phyloP scores from a whole-genome alignment of 2,113 vertebrate species.

The Chlorocebus sabaeus region DNA sequence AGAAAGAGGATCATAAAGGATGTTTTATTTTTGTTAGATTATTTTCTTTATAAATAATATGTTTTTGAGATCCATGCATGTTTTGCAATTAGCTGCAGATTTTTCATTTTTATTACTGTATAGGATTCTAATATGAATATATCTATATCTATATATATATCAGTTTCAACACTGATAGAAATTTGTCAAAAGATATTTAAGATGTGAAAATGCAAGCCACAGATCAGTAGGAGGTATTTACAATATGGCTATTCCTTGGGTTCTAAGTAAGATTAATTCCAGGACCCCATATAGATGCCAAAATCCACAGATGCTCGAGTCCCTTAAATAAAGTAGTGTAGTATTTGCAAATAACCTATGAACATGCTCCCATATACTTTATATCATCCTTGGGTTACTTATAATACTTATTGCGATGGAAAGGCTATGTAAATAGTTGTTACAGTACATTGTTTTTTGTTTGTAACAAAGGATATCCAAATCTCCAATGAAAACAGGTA shows the following conservation, averaged over 20 bases:
- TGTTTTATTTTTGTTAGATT: neutral
- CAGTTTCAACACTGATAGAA: neutral
- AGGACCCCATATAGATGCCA: no score
- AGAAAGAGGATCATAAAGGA: neutral
- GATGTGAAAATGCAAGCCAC: neutral
- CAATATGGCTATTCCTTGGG: neutral
- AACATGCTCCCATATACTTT: no score
- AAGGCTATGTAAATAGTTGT: no score
- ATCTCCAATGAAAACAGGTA: neutral
- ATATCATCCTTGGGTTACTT: no score
- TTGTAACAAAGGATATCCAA: neutral
- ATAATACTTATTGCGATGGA: no score
- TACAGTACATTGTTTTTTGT: no score
- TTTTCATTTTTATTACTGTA: neutral
- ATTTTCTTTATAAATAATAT: neutral
- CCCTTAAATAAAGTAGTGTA: no score
- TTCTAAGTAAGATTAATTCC: no score
- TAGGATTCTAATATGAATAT: neutral
- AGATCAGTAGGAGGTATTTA: neutral
- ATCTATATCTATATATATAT: neutral
- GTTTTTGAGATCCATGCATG: neutral
- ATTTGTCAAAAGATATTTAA: no score
- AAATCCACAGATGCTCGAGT: no score
- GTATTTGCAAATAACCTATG: no score
- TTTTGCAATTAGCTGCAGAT: neutral